These are phyloP conservation scores for Orthosia cruda DNA, from an alignment of 2,888 invertebrate genomes.

Conservation along the genomic window DNA sequence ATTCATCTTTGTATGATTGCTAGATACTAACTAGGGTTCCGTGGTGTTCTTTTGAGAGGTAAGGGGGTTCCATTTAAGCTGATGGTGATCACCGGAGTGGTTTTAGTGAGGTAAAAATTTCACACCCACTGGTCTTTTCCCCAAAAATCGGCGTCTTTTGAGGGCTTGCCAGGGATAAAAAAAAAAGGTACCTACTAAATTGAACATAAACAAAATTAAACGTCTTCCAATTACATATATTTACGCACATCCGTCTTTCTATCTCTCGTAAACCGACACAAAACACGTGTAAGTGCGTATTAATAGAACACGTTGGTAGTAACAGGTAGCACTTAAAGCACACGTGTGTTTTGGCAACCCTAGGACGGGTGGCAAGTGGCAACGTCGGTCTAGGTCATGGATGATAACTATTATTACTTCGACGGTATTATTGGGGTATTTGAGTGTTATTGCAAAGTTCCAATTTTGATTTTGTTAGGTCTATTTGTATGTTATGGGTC, in stretches of 20 bases:
- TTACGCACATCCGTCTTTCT: background rate
- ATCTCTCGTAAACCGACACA: constrained; percentile 21
- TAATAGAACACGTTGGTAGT: constrained; percentile 24
- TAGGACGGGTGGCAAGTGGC: constrained; percentile 20
- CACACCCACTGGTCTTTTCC: too few species aligned
- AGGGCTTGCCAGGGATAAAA: too few species aligned
- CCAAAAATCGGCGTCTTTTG: too few species aligned
- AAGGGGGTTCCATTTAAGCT: too few species aligned
- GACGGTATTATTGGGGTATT: constrained; percentile 20
- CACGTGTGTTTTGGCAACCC: constrained; percentile 50
- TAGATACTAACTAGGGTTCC: too few species aligned
- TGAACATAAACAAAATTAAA: background rate
- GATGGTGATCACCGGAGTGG: too few species aligned
- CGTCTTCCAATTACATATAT: background rate
- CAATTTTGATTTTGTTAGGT: background rate
- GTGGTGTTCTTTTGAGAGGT: too few species aligned
- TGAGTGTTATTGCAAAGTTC: constrained; percentile 16
- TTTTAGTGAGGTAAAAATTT: too few species aligned
- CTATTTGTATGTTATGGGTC: background rate
- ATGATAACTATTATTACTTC: constrained; percentile 41
- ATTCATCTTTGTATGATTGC: too few species aligned
- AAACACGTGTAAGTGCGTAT: constrained; percentile 19
- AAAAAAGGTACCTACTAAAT: too few species aligned
- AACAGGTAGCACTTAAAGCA: constrained; percentile 20
- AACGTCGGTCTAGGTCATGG: constrained; percentile 65